Percentiles rank a stretch among this genome's conserved stretches.
Conservation (phyloP, 2,888 invertebrate species). For the Saturnia pavonia region DNA sequence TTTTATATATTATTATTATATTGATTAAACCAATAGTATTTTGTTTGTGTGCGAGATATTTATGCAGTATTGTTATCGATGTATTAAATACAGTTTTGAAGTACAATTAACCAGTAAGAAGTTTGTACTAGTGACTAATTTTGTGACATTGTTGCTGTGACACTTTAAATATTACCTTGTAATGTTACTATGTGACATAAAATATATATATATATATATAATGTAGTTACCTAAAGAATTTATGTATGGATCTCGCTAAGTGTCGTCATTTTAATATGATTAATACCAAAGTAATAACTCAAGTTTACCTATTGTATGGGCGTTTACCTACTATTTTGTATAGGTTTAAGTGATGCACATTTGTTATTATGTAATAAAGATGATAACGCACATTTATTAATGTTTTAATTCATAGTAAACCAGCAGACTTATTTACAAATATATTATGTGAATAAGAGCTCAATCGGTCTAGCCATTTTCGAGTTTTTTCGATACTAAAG, state of each 20-base stretch:
- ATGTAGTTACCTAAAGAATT: constrained; percentile 12
- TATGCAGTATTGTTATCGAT: constrained; percentile 24
- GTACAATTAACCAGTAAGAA: constrained; percentile 1
- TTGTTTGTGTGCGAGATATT: constrained; percentile 28
- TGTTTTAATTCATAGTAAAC: constrained; percentile 21
- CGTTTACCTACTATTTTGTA: constrained; percentile 40
- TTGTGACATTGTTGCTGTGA: not conserved
- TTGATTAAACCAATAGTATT: constrained; percentile 9
- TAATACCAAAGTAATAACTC: constrained; percentile 54
- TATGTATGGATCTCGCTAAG: constrained; percentile 3
- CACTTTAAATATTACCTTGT: too few relatives aligned
- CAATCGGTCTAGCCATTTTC: too few relatives aligned
- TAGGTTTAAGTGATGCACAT: constrained; percentile 50
- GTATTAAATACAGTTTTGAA: constrained; percentile 15
- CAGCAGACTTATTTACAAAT: too few relatives aligned
- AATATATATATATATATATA: not conserved
- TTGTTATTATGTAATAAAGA: constrained; percentile 44
- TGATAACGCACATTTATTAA: constrained; percentile 39
- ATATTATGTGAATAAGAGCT: too few relatives aligned
- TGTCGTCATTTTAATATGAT: constrained; percentile 22
- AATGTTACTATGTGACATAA: too few relatives aligned
- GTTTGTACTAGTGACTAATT: not conserved
- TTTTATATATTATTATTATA: too few relatives aligned
- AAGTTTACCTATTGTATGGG: constrained; percentile 44
- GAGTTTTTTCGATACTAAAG: too few relatives aligned